Conservation (phyloP, 1,140 invertebrate species). For the Dreissena rostriformis region DNA sequence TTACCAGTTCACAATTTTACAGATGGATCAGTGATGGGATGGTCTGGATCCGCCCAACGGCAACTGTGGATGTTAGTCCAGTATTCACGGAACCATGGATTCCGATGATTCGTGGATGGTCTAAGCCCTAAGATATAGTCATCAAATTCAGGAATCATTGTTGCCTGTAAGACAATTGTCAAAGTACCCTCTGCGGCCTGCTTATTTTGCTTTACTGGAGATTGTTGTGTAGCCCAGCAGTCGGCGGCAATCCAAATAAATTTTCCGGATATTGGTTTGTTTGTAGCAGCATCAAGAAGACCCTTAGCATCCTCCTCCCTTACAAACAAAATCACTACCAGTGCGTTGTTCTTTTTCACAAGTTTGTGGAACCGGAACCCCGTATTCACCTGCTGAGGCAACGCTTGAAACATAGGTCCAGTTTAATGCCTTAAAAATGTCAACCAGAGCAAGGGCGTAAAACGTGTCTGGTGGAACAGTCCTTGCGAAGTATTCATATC, state of each 20-base stretch:
- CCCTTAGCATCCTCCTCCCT: conserved; percentile 88
- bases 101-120: conserved; percentile 71
- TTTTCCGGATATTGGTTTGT: conserved; percentile 74
- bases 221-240: conserved; percentile 89
- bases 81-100: conserved; percentile 89
- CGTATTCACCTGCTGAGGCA: conserved; percentile 89
- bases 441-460: conserved; percentile 89
- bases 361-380: conserved; percentile 85
- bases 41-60: conserved; percentile 54
- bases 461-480: conserved; percentile 88
- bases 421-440: conserved; percentile 86
- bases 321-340: conserved; percentile 88
- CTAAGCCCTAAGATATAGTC: conserved; percentile 77
- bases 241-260: conserved; percentile 91
- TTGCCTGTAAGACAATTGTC: conserved; percentile 87
- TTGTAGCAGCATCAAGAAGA: conserved; percentile 82
- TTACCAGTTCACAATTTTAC: conserved; percentile 70
- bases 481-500: conserved; percentile 89
- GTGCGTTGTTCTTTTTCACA: conserved; percentile 85
- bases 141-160: conserved; percentile 82
- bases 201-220: conserved; percentile 87
- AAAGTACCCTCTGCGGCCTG: conserved; percentile 89
- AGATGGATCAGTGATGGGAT: background rate
- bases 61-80: conserved; percentile 90
- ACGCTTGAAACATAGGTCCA: conserved; percentile 91